Percentiles rank a stretch among this genome's conserved stretches.
phyloP scores from a whole-genome alignment of 2,888 invertebrate species.

The Rotaria sp. region DNA sequence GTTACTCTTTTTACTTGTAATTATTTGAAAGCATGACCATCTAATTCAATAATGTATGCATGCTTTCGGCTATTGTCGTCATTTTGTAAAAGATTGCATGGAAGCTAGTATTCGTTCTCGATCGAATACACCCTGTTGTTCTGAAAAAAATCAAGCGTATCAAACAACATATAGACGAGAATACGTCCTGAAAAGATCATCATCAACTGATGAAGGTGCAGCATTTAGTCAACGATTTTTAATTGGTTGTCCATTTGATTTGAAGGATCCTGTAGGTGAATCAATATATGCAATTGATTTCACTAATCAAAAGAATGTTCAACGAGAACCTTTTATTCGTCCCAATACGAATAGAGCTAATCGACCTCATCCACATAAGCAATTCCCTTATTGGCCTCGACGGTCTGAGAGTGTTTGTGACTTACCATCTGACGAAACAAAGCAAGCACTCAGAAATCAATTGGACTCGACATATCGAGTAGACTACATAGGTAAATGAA shows the following conservation, averaged over 20 bases:
- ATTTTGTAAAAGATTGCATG: not conserved
- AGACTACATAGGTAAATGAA: not conserved
- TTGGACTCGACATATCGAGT: conserved; percentile 3
- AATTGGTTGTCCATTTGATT: not conserved
- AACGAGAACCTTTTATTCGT: not conserved
- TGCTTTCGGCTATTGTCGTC: not conserved
- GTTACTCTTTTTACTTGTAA: not conserved
- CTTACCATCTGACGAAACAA: not conserved
- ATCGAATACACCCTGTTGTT: not conserved
- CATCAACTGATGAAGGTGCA: not conserved
- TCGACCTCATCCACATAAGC: not conserved
- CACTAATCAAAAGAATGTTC: not conserved
- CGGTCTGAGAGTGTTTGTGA: not conserved
- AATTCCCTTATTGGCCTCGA: not conserved
- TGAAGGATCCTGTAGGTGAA: not conserved
- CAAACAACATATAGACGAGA: not conserved
- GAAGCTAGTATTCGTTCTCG: not conserved
- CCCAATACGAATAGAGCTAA: not conserved
- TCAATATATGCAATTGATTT: not conserved
- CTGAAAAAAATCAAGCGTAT: not conserved
- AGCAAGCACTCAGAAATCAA: not conserved
- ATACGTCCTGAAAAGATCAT: not conserved
- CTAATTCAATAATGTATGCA: not conserved
- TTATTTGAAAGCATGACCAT: not conserved
- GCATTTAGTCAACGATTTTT: not conserved